Percentiles rank a stretch among this genome's conserved stretches.
These are phyloP conservation scores for Proctacanthus coquilletti DNA, from an alignment of 1,140 invertebrate genomes.

Conservation along the genomic window DNA sequence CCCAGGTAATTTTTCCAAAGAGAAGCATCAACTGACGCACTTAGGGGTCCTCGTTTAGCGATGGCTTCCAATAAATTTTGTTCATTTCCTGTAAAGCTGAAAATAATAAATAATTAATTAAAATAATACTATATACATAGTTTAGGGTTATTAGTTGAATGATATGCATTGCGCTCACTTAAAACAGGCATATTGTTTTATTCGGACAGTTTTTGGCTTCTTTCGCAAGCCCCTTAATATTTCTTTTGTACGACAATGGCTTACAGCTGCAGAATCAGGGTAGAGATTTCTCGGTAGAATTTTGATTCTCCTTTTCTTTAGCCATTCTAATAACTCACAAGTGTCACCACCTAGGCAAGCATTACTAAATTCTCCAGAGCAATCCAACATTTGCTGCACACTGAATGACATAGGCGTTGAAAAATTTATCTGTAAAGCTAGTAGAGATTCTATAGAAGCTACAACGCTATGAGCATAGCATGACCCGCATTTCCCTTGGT, in stretches of 20 bases:
- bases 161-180: conserved; percentile 40
- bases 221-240: too few relatives aligned
- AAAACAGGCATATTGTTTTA: conserved; percentile 33
- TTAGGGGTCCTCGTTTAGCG: conserved; percentile 55
- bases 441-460: conserved; percentile 62
- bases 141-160: too few relatives aligned
- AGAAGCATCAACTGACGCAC: conserved; percentile 65
- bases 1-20: conserved; percentile 80
- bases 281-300: conserved; percentile 46
- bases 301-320: conserved; percentile 38
- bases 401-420: conserved; percentile 27
- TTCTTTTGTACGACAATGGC: too few relatives aligned
- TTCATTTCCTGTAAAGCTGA: conserved; percentile 48
- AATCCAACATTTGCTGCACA: conserved; percentile 59
- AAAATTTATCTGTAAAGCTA: conserved; percentile 47
- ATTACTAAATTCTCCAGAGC: conserved; percentile 50
- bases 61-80: conserved; percentile 45
- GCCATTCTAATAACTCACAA: conserved; percentile 58
- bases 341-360: conserved; percentile 73
- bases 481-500: conserved; percentile 66
- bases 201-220: conserved; percentile 43
- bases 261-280: conserved; percentile 41
- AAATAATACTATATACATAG: too few relatives aligned
- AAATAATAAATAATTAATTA: too few relatives aligned
- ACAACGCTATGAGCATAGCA: conserved; percentile 78